A percentile compares a stretch with the other conserved stretches of the same genome.
These are phyloP conservation scores for Leptinotarsa juncta DNA, from an alignment of 2,888 invertebrate genomes.

Conservation along the genomic window DNA sequence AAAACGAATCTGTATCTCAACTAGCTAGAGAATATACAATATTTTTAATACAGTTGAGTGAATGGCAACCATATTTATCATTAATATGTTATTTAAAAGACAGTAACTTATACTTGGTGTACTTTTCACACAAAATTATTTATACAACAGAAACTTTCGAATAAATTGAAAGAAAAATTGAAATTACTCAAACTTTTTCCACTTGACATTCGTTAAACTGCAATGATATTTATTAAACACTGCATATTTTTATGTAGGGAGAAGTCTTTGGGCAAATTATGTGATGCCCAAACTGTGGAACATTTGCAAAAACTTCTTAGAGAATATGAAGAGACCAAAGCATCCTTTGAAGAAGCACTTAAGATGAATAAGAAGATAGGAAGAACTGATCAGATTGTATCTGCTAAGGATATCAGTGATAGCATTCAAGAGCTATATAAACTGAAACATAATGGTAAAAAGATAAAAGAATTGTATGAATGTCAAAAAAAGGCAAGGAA, in stretches of 20 bases:
- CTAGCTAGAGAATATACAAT: too few species aligned
- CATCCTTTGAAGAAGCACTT: conserved; percentile 49
- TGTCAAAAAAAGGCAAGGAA: conserved; percentile 52
- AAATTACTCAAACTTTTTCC: too few species aligned
- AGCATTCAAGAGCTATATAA: conserved; percentile 51
- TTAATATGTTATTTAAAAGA: too few species aligned
- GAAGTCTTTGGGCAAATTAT: conserved; percentile 46
- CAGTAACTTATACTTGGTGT: too few species aligned
- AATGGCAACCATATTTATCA: too few species aligned
- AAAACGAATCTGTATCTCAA: too few species aligned
- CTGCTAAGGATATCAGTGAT: conserved; percentile 50
- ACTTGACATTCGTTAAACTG: too few species aligned
- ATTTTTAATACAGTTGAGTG: too few species aligned
- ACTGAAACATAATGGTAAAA: conserved; percentile 54
- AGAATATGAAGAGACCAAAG: conserved; percentile 53
- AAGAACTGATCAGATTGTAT: conserved; percentile 32
- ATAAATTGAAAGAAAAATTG: too few species aligned
- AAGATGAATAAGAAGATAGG: conserved; percentile 37
- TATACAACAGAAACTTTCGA: too few species aligned
- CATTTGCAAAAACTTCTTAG: conserved; percentile 49
- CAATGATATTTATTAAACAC: background rate
- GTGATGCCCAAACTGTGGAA: conserved; percentile 45
- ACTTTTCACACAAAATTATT: too few species aligned
- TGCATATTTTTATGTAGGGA: conserved; percentile 48
- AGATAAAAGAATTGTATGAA: conserved; percentile 55